Percentiles rank a stretch among this genome's conserved stretches.
These are phyloP conservation scores for Acrobasis repandana DNA, from an alignment of 2,888 invertebrate genomes.

Conservation along the genomic window DNA sequence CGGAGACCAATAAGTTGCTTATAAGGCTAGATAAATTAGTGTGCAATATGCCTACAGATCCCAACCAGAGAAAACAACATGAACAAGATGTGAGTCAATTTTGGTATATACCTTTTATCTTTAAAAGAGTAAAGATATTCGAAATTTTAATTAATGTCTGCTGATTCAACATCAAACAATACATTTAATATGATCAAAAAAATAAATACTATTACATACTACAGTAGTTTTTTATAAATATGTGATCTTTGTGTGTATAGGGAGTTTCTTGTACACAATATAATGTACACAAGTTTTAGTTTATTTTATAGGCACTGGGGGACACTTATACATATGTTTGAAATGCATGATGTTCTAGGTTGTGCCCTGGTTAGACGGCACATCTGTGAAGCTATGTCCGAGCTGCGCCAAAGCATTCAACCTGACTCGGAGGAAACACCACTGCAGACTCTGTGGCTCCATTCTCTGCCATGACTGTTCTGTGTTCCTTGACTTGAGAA, in stretches of 20 bases:
- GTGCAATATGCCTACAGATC: conserved; percentile 89
- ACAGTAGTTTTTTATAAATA: too few relatives aligned
- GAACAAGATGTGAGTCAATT: conserved; percentile 83
- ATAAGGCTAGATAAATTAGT: conserved; percentile 96
- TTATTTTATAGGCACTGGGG: too few relatives aligned
- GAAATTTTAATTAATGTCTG: too few relatives aligned
- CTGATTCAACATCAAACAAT: too few relatives aligned
- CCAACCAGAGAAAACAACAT: conserved; percentile 87
- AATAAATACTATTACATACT: too few relatives aligned
- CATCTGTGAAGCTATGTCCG: conserved; percentile 94
- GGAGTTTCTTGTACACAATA: too few relatives aligned
- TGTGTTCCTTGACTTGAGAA: conserved; percentile 89
- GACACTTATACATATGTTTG: too few relatives aligned
- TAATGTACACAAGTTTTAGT: too few relatives aligned
- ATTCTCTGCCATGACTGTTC: conserved; percentile 97
- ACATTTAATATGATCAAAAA: too few relatives aligned
- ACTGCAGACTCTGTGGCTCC: conserved; percentile 97
- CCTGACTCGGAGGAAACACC: conserved; percentile 94
- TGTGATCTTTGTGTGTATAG: too few relatives aligned
- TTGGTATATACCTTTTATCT: neutral
- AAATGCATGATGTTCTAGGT: conserved; percentile 53
- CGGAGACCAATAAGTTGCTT: conserved; percentile 97
- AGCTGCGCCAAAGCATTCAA: conserved; percentile 95
- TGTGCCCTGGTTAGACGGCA: conserved; percentile 97
- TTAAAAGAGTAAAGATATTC: too few relatives aligned